Base-by-base conservation (phyloP, 2,888 invertebrate species). In the Drosophila antonietae region DNA sequence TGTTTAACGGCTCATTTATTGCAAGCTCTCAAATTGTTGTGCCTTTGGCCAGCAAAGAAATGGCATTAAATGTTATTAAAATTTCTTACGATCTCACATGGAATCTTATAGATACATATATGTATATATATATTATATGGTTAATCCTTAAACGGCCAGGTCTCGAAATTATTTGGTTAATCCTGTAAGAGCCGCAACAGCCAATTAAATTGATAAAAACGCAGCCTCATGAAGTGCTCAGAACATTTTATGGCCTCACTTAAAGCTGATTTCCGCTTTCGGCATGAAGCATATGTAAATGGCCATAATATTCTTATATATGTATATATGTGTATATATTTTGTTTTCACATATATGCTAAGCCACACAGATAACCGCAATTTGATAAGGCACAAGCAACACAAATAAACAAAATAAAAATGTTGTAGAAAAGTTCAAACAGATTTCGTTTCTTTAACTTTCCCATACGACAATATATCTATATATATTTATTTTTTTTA, bases 1-100 rank as follows among this genome's bases (percentile, higher is more conserved):
- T 80, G 75, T 85, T 85, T 87, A 89, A 87, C 87, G 87, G 85
- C 88, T 89, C 89, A 89, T 87, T 87, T 87, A 87, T 85, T 84
- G 80, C 80, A 41, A 59, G 46, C 67, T 49, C 61, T 67, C 59
- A 66, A 73, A 69, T 68, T 65, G 64, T 63, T 61, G 35, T 46
- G 64, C 47, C 33, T 37, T 60, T 65, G 74, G 62, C 73, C 73
- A 57, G 44, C 35, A 49, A 52, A 35, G 39, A 71, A 83, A 57
- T 72, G 75, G 67, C 74, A 73, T 74, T 65, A 88, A 83, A 84
- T 72, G 77, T 86, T 88, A 86, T 86, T 86, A 86, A 83, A 85
- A 85, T 75, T 31, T 67, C 39, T 14, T 47, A 75, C 43, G 67
- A 63, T 37, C 62, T 39, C 23, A 14, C 12, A 44, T 46, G 41